phyloP scores from a whole-genome alignment of 2,888 invertebrate species.

The Athrips mouffetella region DNA sequence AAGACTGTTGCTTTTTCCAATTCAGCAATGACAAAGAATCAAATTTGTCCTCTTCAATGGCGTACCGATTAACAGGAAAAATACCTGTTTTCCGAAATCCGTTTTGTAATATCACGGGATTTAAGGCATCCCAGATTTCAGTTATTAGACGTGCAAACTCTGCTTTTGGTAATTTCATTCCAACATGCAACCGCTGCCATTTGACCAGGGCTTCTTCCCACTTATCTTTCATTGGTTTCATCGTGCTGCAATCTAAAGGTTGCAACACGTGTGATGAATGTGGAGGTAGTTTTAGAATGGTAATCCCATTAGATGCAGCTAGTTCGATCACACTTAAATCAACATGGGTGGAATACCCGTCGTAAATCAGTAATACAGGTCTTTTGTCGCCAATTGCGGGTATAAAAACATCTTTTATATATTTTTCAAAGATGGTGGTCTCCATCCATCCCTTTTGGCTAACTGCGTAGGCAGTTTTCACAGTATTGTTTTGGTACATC shows the following conservation, averaged over 20 bases:
- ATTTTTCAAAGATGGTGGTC: background rate
- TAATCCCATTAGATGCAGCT: background rate
- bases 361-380: background rate
- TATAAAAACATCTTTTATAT: background rate
- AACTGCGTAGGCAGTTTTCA: background rate
- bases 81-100: background rate
- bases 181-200: no score
- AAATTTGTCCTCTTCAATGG: background rate
- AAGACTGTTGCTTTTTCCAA: background rate
- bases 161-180: background rate
- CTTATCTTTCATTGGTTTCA: background rate
- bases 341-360: background rate
- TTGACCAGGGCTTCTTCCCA: no score
- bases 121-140: background rate
- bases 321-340: background rate
- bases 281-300: background rate
- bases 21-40: background rate
- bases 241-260: background rate
- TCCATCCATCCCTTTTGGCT: no score
- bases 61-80: background rate
- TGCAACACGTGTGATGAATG: background rate
- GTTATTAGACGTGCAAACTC: background rate
- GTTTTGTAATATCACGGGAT: background rate
- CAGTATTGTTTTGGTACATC: background rate
- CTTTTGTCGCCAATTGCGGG: background rate